Percentiles rank a stretch among this genome's conserved stretches.
Evolutionary conservation across 2,113 vertebrate species (phyloP).

Genomic region (Stegastes partitus): DNA sequence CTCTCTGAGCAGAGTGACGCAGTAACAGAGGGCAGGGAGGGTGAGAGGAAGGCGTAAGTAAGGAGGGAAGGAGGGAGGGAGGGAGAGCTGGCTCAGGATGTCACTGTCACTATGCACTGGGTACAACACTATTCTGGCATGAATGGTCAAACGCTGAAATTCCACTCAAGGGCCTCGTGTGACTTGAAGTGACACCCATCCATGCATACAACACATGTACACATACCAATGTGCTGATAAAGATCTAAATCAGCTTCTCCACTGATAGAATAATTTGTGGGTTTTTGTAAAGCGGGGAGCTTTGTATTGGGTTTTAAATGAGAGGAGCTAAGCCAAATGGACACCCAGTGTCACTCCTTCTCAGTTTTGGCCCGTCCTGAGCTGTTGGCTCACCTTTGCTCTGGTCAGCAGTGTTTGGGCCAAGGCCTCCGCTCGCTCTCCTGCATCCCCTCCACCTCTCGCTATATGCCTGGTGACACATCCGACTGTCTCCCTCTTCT

Average conservation of each 20-base stretch:
- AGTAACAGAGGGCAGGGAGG: slow-evolving; percentile 57
- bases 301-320: slow-evolving; percentile 7
- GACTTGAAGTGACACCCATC: not conserved
- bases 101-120: slow-evolving; percentile 60
- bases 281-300: not conserved
- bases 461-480: slow-evolving; percentile 72
- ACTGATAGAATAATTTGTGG: not conserved
- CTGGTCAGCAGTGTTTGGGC: slow-evolving; percentile 74
- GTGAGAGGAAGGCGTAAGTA: slow-evolving; percentile 37
- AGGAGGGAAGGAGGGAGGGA: slow-evolving; percentile 33
- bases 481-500: slow-evolving; percentile 62
- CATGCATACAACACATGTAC: not conserved
- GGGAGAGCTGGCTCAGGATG: slow-evolving; percentile 36
- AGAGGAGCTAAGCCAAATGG: not conserved
- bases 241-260: not conserved
- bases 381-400: slow-evolving; percentile 62
- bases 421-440: slow-evolving; percentile 52
- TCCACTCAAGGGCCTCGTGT: slow-evolving; percentile 41
- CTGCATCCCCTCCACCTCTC: slow-evolving; percentile 42
- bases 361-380: slow-evolving; percentile 38
- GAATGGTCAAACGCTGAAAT: slow-evolving; percentile 59
- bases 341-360: slow-evolving; percentile 39
- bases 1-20: slow-evolving; percentile 68
- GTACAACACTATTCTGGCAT: slow-evolving; percentile 58
- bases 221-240: not conserved